Conservation (phyloP, 1,140 invertebrate genomes). For the Lerema accius region DNA sequence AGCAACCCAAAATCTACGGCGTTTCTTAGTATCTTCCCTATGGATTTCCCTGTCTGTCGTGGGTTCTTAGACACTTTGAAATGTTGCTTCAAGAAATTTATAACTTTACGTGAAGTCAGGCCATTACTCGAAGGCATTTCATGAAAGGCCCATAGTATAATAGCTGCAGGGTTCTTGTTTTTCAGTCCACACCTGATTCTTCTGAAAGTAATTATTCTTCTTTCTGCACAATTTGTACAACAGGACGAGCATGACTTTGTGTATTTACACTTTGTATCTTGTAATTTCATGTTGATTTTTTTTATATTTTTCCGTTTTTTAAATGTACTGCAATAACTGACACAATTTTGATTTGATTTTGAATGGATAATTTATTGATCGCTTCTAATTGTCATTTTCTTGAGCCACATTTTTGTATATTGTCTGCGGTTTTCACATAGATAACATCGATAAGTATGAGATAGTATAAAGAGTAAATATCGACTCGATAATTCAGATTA, state of each 20-base stretch:
- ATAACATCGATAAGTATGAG: too few relatives aligned
- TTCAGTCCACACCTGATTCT: constrained; percentile 42
- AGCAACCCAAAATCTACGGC: constrained; percentile 58
- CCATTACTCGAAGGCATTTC: constrained; percentile 48
- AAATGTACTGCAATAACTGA: too few relatives aligned
- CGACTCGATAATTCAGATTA: too few relatives aligned
- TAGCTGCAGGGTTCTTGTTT: constrained; percentile 50
- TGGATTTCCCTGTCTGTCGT: constrained; percentile 45
- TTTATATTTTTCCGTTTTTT: constrained; percentile 2
- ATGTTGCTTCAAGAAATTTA: constrained; percentile 51
- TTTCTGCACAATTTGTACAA: constrained; percentile 11
- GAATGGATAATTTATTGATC: too few relatives aligned
- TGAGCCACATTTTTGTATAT: too few relatives aligned
- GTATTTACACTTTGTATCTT: not conserved
- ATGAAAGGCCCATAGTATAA: constrained; percentile 58
- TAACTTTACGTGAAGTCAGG: constrained; percentile 51
- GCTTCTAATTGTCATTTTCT: too few relatives aligned
- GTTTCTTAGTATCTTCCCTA: constrained; percentile 49
- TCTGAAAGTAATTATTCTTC: constrained; percentile 35
- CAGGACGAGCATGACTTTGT: not conserved
- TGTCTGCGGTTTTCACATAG: too few relatives aligned
- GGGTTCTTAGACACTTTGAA: constrained; percentile 48
- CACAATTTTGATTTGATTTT: too few relatives aligned
- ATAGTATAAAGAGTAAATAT: too few relatives aligned
- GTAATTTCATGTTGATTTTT: constrained; percentile 31